Percentiles rank a stretch among this genome's conserved stretches.
phyloP scores from a whole-genome alignment of 2,113 vertebrate genomes.

The cattle (Bos taurus) region DNA sequence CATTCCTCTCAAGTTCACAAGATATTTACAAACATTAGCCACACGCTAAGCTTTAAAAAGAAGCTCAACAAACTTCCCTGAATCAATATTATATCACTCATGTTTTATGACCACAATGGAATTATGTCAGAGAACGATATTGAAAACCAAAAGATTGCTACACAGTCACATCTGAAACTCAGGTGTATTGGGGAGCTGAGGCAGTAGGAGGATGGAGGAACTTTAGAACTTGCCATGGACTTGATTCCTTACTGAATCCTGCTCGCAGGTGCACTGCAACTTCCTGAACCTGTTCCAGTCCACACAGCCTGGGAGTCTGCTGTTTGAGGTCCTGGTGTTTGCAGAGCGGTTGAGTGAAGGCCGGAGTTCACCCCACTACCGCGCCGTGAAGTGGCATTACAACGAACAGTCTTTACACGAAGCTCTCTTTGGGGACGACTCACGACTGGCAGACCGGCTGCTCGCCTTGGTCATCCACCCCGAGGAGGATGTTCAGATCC shows the following conservation, averaged over 20 bases:
- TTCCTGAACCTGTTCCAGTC: constrained; percentile 66
- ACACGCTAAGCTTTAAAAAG: neutral
- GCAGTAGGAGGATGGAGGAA: neutral
- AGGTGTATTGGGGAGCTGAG: neutral
- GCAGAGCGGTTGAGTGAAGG: constrained; percentile 55
- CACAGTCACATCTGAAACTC: neutral
- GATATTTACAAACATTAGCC: constrained; percentile 16
- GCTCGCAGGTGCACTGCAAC: neutral
- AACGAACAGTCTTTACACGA: constrained; percentile 3
- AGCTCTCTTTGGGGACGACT: constrained; percentile 46
- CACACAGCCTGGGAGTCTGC: neutral
- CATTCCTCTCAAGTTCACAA: neutral
- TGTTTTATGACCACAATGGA: neutral
- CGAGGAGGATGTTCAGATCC: constrained; percentile 55
- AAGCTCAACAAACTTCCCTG: neutral
- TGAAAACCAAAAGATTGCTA: neutral
- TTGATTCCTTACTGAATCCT: neutral
- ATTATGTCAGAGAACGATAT: neutral
- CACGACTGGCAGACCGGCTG: constrained; percentile 63
- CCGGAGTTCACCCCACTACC: constrained; percentile 58
- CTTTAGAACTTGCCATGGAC: neutral
- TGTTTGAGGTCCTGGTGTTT: constrained; percentile 48
- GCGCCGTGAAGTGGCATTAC: constrained; percentile 58
- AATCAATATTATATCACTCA: neutral
- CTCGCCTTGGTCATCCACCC: constrained; percentile 60